Conservation (phyloP, 2,113 vertebrate species). For the Thermophis baileyi region DNA sequence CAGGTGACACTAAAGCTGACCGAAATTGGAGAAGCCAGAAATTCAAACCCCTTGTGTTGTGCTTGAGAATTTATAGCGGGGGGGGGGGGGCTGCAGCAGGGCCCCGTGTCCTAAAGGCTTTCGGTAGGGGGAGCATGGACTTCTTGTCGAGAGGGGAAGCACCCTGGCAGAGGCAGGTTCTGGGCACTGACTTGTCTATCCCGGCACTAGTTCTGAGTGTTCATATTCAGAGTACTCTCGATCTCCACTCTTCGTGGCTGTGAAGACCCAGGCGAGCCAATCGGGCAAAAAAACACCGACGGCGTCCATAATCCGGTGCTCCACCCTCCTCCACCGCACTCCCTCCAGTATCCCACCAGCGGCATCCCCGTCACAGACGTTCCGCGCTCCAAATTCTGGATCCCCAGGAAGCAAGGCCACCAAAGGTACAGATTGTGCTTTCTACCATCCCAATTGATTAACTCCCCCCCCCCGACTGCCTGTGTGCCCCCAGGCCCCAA, state of each 20-base stretch:
- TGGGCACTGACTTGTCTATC: constrained; percentile 63
- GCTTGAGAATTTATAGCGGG: background rate
- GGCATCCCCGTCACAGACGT: constrained; percentile 71
- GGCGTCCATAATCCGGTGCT: constrained; percentile 68
- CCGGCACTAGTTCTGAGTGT: constrained; percentile 74
- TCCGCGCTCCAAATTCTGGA: constrained; percentile 74
- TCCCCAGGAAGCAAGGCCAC: constrained; percentile 77
- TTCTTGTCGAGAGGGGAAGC: constrained; percentile 31
- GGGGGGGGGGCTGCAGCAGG: background rate
- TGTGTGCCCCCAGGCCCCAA: background rate
- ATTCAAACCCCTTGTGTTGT: background rate
- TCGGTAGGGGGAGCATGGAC: background rate
- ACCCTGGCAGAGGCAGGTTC: constrained; percentile 47
- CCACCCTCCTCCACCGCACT: constrained; percentile 69
- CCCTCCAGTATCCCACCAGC: constrained; percentile 61
- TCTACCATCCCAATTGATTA: constrained; percentile 21
- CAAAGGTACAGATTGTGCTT: constrained; percentile 67
- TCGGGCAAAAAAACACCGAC: constrained; percentile 74
- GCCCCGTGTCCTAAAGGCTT: background rate
- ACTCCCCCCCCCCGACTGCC: background rate
- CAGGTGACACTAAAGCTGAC: background rate
- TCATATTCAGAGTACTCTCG: constrained; percentile 77
- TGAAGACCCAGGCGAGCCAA: constrained; percentile 74
- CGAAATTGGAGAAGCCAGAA: constrained; percentile 5
- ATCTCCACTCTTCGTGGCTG: constrained; percentile 78